Evolutionary conservation across 2,888 invertebrate genomes (phyloP), one percentile per base, ranked within the genome.

Genomic region (Leptodirus hochenwartii): DNA sequence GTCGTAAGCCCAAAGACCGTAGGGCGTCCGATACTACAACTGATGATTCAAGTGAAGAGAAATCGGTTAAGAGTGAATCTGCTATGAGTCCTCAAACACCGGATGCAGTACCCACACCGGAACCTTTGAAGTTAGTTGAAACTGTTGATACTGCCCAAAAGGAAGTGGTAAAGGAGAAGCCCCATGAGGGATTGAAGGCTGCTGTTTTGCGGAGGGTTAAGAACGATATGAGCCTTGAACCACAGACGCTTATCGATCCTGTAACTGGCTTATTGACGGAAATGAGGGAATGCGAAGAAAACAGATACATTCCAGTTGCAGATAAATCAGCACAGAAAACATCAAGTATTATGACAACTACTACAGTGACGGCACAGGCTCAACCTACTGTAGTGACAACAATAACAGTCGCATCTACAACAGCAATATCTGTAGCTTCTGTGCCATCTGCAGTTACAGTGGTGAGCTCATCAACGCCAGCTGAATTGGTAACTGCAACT

Each of bases 251-350:
- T 11, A 74, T 78, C 24, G 79, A 79, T 53, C 76, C 78, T 1
- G 75, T 76, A 1, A 78, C 77, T 1, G 78, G 78, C 2, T 56
- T 74, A 40, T 54, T 79, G 17, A 72, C 69, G 32, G 70, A 72
- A 0, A 68, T 73, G 65, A 59, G 69, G 43, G 73, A 74, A 41
- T 69, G 69, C 27, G 76, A 75, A 44, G 77, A 76, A 45, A 70
- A 70, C 8, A 65, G 67, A 40, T 71, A 71, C 46, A 64, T 71
- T 33, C 69, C 72, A 2, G 59, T 70, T 14, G 58, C 61, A n/a
- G n/a, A n/a, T n/a, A n/a, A n/a, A n/a, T n/a, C n/a, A 3, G 34
- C 29, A 5, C 35, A 35, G 29, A n/a, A n/a, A n/a, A n/a, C n/a
- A 9, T 15, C 27, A 23, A 32, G 28, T 20, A 14, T 5, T 36